Percentiles rank a stretch among this genome's conserved stretches.
Conservation (phyloP, 37 sponge, comb jelly and placozoan genomes). For the Chondrosia reniformis region DNA sequence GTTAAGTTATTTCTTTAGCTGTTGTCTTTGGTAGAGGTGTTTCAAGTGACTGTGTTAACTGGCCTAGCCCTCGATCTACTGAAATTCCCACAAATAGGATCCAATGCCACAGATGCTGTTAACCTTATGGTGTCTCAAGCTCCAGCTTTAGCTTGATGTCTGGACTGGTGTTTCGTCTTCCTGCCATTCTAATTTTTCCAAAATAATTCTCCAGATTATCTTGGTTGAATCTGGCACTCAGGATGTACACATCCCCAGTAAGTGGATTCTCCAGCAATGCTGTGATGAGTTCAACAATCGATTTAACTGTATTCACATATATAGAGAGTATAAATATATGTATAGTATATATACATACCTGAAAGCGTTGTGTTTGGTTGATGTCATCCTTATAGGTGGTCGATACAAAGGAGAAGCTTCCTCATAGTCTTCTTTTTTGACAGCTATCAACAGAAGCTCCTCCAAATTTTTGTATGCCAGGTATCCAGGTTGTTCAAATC, state of each 20-base stretch:
- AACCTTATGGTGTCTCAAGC: neutral
- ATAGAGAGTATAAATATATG: too few species aligned
- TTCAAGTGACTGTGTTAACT: too few species aligned
- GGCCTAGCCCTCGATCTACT: too few species aligned
- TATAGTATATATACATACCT: too few species aligned
- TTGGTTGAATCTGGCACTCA: neutral
- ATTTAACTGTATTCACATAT: too few species aligned
- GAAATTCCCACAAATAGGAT: neutral
- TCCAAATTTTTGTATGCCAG: neutral
- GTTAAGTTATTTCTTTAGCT: too few species aligned
- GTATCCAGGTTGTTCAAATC: conserved; percentile 30
- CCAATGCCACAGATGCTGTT: neutral
- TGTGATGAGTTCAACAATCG: too few species aligned
- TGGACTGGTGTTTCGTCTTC: neutral
- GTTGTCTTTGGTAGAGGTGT: too few species aligned
- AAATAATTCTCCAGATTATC: neutral
- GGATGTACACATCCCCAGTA: too few species aligned
- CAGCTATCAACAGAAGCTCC: neutral
- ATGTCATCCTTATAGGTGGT: neutral
- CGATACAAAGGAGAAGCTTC: neutral
- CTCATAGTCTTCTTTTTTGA: neutral
- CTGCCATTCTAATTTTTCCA: neutral
- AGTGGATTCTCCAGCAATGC: too few species aligned
- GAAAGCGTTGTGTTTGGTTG: neutral
- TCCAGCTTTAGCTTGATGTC: neutral